phyloP scores from a whole-genome alignment of 1,140 invertebrate genomes.

The Meteorus sp. region DNA sequence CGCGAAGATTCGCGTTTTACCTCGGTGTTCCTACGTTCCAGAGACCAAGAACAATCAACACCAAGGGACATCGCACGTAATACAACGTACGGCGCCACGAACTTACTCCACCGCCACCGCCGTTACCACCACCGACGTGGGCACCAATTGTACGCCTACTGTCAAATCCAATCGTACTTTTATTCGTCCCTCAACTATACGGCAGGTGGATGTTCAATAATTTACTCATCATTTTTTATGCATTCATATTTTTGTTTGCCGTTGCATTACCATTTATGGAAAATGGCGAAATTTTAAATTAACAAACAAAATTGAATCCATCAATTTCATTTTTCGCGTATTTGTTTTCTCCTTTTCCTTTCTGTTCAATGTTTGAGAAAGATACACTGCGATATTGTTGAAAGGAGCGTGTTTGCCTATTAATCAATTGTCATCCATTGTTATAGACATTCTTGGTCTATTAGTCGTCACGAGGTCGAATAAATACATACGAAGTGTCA shows the following conservation, averaged over 20 bases:
- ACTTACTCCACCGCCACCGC: conserved; percentile 35
- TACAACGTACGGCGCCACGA: conserved; percentile 40
- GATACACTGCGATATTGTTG: no score
- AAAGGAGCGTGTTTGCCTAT: no score
- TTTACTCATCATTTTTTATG: conserved; percentile 30
- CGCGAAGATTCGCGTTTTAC: conserved; percentile 40
- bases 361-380: no score
- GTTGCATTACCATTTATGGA: no score
- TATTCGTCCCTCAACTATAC: conserved; percentile 40
- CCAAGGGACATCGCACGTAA: conserved; percentile 36
- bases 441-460: neutral
- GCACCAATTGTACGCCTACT: conserved; percentile 33
- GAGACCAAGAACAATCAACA: conserved; percentile 25
- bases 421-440: conserved; percentile 8
- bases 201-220: no score
- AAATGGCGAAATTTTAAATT: no score
- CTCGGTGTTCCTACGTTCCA: conserved; percentile 38
- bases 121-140: conserved; percentile 24
- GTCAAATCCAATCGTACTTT: conserved; percentile 28
- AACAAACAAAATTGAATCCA: no score
- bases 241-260: conserved; percentile 7
- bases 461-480: neutral
- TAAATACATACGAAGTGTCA: neutral
- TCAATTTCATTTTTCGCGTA: no score
- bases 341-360: no score